These are phyloP conservation scores for Allygus modestus DNA, from an alignment of 2,888 invertebrate species.

Conservation along the genomic window DNA sequence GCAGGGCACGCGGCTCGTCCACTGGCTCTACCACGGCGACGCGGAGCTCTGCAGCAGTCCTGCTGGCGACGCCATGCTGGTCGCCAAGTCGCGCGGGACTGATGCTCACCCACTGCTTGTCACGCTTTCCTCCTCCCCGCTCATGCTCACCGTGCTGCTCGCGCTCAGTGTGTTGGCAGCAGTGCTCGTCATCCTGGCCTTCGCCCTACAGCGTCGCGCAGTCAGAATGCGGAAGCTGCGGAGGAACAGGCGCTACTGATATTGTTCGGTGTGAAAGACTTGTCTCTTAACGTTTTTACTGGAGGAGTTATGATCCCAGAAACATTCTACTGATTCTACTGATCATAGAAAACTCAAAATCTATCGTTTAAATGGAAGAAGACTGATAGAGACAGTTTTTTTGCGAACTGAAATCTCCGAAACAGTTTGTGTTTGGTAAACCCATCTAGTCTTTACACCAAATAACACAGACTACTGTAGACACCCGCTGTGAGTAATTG, in stretches of 20 bases:
- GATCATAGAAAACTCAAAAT: too few species aligned
- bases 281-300: too few species aligned
- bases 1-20: slow-evolving; percentile 55
- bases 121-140: slow-evolving; percentile 55
- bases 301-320: too few species aligned
- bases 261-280: too few species aligned
- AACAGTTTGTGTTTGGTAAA: slow-evolving; percentile 13
- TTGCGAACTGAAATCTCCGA: too few species aligned
- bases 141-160: slow-evolving; percentile 57
- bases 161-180: slow-evolving; percentile 52
- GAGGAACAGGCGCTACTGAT: slow-evolving; percentile 41
- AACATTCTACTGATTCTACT: too few species aligned
- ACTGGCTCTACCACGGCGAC: slow-evolving; percentile 60
- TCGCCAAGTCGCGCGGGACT: background rate
- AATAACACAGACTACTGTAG: slow-evolving; percentile 2
- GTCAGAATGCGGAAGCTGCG: slow-evolving; percentile 14
- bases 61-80: background rate
- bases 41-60: slow-evolving; percentile 50
- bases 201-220: slow-evolving; percentile 50
- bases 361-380: too few species aligned
- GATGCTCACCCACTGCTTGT: background rate
- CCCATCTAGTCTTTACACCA: slow-evolving; percentile 31
- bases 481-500: background rate
- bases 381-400: too few species aligned
- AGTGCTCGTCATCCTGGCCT: slow-evolving; percentile 45